Conservation (phyloP, 2,888 invertebrate genomes). For the Mesorhabditis spiculigera region DNA sequence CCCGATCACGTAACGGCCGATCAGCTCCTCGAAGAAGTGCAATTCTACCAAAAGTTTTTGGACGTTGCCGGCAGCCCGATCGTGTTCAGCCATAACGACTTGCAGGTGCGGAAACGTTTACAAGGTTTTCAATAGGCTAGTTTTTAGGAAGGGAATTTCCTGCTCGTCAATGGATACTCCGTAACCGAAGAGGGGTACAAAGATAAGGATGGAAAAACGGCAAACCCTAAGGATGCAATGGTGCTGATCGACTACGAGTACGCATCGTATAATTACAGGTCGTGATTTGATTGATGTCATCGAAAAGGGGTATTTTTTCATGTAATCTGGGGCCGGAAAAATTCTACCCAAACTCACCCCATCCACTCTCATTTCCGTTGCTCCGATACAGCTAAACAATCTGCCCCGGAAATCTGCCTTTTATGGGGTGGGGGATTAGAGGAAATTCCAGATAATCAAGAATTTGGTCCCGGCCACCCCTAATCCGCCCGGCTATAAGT, state of each 20-base stretch:
- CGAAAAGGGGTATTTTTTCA: not conserved
- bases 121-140: not conserved
- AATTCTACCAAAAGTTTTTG: constrained; percentile 39
- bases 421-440: not conserved
- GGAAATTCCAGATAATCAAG: not conserved
- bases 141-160: constrained; percentile 38
- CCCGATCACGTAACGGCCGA: constrained; percentile 30
- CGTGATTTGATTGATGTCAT: not conserved
- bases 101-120: constrained; percentile 46
- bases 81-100: constrained; percentile 61
- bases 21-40: constrained; percentile 35
- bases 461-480: not conserved
- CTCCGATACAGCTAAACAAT: not conserved
- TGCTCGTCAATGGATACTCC: constrained; percentile 30
- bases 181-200: constrained; percentile 30
- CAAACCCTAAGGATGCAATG: constrained; percentile 24
- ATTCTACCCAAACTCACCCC: not conserved
- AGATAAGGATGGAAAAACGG: constrained; percentile 17
- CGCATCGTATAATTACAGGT: constrained; percentile 42
- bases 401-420: not conserved
- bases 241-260: constrained; percentile 42
- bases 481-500: not conserved
- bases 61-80: constrained; percentile 66
- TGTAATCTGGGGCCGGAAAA: not conserved
- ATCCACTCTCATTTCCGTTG: not conserved